phyloP scores from a whole-genome alignment of 1,140 invertebrate genomes.

The Drepana arcuata region DNA sequence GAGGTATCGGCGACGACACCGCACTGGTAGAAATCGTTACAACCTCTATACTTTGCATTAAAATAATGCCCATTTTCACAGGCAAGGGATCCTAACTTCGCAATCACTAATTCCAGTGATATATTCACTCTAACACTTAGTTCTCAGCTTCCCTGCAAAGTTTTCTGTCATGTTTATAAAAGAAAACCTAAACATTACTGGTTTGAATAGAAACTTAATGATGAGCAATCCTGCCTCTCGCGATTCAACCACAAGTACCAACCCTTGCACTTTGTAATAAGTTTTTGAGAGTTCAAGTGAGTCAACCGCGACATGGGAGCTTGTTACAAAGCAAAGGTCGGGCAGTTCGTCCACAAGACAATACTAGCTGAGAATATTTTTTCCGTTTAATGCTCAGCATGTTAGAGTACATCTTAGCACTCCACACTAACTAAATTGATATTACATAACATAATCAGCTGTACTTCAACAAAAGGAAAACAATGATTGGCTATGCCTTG shows the following conservation, averaged over 20 bases:
- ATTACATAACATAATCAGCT: slow-evolving; percentile 13
- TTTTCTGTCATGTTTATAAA: slow-evolving; percentile 61
- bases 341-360: slow-evolving; percentile 63
- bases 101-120: slow-evolving; percentile 61
- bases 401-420: slow-evolving; percentile 42
- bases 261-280: slow-evolving; percentile 58
- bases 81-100: slow-evolving; percentile 69
- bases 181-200: slow-evolving; percentile 58
- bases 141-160: slow-evolving; percentile 70
- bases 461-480: slow-evolving; percentile 35
- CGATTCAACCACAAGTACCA: slow-evolving; percentile 33
- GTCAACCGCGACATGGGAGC: slow-evolving; percentile 25
- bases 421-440: slow-evolving; percentile 37
- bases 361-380: slow-evolving; percentile 63
- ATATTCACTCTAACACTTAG: slow-evolving; percentile 60
- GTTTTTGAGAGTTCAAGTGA: slow-evolving; percentile 27
- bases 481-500: slow-evolving; percentile 34
- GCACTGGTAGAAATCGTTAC: slow-evolving; percentile 73
- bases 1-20: slow-evolving; percentile 42
- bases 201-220: slow-evolving; percentile 39
- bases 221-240: slow-evolving; percentile 41
- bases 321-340: slow-evolving; percentile 62
- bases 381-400: slow-evolving; percentile 72
- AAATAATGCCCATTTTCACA: slow-evolving; percentile 88
- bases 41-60: slow-evolving; percentile 92